phyloP scores from a whole-genome alignment of 2,888 invertebrate species.

The Malacosoma neustria region DNA sequence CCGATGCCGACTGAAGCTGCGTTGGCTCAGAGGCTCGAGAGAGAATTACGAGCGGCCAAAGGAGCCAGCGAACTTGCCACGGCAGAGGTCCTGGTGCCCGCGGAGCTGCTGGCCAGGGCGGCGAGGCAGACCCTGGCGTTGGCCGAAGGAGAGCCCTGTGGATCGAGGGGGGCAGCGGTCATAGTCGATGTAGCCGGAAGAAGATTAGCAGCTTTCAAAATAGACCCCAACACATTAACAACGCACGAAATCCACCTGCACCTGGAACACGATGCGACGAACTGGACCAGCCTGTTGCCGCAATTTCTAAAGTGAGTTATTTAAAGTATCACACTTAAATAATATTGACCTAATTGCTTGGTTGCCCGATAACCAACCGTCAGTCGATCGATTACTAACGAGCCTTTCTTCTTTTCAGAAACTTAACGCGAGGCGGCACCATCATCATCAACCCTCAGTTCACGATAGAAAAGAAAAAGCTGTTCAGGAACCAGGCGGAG shows the following conservation, averaged over 20 bases:
- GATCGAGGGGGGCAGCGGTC: conserved; percentile 89
- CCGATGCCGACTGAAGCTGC: conserved; percentile 77
- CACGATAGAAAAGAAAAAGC: conserved; percentile 92
- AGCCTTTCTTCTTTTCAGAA: conserved; percentile 71
- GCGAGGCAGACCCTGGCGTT: conserved; percentile 86
- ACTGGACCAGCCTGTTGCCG: conserved; percentile 91
- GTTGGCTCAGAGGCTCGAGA: conserved; percentile 84
- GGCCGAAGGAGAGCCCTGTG: conserved; percentile 93
- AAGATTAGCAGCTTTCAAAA: conserved; percentile 87
- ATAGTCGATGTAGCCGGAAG: conserved; percentile 88
- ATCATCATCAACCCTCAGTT: conserved; percentile 93
- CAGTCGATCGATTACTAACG: conserved; percentile 27
- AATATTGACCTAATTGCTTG: no score
- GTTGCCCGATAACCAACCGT: no score
- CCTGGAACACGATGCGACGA: conserved; percentile 88
- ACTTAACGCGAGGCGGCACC: conserved; percentile 88
- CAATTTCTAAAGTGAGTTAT: conserved; percentile 93
- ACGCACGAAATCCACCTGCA: conserved; percentile 94
- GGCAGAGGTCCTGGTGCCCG: conserved; percentile 90
- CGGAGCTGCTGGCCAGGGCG: conserved; percentile 85
- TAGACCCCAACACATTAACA: conserved; percentile 89
- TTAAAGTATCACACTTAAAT: no score
- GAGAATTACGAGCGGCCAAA: conserved; percentile 87
- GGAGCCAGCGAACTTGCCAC: conserved; percentile 84
- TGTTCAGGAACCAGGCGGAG: conserved; percentile 84